Conservation (phyloP, 2,888 invertebrate species). For the Caenorhabditis panamensis region DNA sequence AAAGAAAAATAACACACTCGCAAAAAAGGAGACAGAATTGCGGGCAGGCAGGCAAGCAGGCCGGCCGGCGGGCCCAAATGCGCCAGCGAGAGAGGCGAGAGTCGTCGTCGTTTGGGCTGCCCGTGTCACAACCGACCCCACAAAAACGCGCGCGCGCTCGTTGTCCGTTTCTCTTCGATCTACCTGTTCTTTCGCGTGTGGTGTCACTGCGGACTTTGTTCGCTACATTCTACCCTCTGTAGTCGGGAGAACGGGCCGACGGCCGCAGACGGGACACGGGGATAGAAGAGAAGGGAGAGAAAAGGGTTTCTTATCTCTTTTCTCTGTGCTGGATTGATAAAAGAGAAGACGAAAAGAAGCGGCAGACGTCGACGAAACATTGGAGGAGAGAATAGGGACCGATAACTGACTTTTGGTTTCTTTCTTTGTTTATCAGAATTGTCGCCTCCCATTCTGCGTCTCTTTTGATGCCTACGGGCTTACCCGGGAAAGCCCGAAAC, state of each 20-base stretch:
- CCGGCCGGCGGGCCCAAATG: background rate
- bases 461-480: too few species aligned
- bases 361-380: background rate
- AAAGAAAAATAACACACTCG: background rate
- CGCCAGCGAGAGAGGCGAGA: background rate
- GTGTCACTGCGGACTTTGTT: conserved; percentile 41
- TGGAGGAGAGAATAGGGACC: conserved; percentile 3
- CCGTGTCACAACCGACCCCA: conserved; percentile 17
- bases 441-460: too few species aligned
- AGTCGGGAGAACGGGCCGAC: conserved; percentile 1
- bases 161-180: conserved; percentile 18
- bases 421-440: too few species aligned
- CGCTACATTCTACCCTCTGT: conserved; percentile 38
- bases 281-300: background rate
- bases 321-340: conserved; percentile 1
- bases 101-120: conserved; percentile 7
- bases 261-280: background rate
- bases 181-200: conserved; percentile 10
- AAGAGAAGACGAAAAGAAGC: background rate
- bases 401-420: background rate
- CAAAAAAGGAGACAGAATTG: too few species aligned
- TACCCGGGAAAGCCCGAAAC: too few species aligned
- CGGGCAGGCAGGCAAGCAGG: too few species aligned
- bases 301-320: background rate
- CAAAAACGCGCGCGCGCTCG: conserved; percentile 5